These are phyloP conservation scores for Chymomyza amoena DNA, from an alignment of 2,888 invertebrate species.

Conservation along the genomic window DNA sequence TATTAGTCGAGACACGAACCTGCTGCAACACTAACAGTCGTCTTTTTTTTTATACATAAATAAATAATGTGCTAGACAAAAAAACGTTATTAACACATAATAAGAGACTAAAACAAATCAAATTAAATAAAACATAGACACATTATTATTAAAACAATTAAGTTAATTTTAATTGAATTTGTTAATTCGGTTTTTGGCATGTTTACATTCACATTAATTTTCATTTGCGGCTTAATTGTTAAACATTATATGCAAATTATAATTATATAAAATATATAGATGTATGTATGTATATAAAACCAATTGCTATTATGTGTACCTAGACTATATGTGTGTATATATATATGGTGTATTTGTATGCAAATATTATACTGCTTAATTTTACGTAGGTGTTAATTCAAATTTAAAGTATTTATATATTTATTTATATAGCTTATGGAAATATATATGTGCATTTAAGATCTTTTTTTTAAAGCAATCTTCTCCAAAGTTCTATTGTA, in stretches of 20 bases:
- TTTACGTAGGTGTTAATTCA: neutral
- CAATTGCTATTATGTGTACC: neutral
- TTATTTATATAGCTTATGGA: too few relatives aligned
- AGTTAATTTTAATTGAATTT: constrained; percentile 11
- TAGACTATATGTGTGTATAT: constrained; percentile 34
- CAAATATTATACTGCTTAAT: neutral
- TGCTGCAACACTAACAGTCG: neutral
- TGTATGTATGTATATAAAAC: constrained; percentile 10
- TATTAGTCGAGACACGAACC: constrained; percentile 34
- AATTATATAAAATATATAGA: neutral
- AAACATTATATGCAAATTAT: neutral
- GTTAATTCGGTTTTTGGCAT: constrained; percentile 52
- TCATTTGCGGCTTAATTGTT: constrained; percentile 11
- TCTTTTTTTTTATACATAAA: neutral
- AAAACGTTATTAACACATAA: neutral
- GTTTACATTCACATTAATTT: constrained; percentile 67
- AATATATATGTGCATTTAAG: too few relatives aligned
- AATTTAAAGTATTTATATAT: too few relatives aligned
- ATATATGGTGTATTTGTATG: neutral
- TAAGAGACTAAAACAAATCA: neutral
- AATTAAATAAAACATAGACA: constrained; percentile 4
- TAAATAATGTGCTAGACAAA: neutral
- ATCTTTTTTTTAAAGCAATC: too few relatives aligned
- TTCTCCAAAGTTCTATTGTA: too few relatives aligned
- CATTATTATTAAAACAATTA: neutral